A percentile compares a stretch with the other conserved stretches of the same genome.
Evolutionary conservation across 2,113 vertebrate genomes (phyloP).

Genomic region (Tinamus guttatus): DNA sequence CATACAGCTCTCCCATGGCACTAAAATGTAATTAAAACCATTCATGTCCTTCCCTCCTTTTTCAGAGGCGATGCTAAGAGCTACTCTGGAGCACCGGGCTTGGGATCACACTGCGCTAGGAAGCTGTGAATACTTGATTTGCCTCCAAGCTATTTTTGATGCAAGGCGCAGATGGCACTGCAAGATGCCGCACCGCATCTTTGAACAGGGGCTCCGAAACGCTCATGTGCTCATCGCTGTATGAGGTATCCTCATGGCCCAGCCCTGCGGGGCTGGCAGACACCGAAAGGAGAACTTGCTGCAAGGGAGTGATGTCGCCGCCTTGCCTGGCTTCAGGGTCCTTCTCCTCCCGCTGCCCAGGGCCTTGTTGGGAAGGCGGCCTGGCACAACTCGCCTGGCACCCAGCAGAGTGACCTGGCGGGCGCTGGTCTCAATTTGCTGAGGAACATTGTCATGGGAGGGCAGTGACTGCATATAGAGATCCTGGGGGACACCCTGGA

Average conservation of each 20-base stretch:
- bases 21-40: constrained; percentile 18
- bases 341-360: fast-evolving
- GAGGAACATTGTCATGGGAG: background rate
- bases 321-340: fast-evolving
- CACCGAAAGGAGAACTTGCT: background rate
- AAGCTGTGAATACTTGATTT: fast-evolving
- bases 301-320: background rate
- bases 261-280: background rate
- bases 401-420: background rate
- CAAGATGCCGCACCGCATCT: background rate
- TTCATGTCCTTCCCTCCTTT: background rate
- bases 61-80: background rate
- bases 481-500: no score
- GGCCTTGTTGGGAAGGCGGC: background rate
- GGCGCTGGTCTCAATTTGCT: background rate
- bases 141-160: background rate
- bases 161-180: background rate
- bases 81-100: background rate
- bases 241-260: background rate
- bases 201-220: background rate
- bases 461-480: background rate
- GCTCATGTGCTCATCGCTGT: background rate
- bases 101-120: background rate
- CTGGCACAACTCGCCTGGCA: background rate
- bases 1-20: background rate